Conservation (phyloP, 2,888 invertebrate genomes). For the Arge pagana region DNA sequence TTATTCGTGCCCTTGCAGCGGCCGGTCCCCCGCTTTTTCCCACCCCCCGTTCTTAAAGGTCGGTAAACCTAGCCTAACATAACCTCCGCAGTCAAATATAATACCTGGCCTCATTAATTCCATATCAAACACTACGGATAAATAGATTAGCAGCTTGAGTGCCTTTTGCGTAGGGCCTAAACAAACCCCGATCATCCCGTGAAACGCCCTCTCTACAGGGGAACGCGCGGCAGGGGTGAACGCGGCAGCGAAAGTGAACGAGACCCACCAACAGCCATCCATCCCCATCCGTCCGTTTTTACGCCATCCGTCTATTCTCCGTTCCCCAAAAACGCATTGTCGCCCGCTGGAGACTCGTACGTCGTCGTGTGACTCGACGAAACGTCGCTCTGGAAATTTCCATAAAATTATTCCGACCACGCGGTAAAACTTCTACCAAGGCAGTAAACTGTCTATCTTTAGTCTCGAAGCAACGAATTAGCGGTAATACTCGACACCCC, state of each 20-base stretch:
- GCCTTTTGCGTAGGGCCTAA: constrained; percentile 49
- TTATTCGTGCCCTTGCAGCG: neutral
- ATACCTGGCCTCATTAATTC: constrained; percentile 54
- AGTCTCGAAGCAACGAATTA: too few species aligned
- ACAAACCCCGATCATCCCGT: constrained; percentile 38
- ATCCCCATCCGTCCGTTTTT: constrained; percentile 25
- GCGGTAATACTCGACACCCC: too few species aligned
- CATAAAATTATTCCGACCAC: too few species aligned
- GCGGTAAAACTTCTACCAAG: too few species aligned
- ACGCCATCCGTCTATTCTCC: constrained; percentile 29
- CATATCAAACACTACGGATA: constrained; percentile 57
- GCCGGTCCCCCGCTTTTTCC: neutral
- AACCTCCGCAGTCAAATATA: constrained; percentile 32
- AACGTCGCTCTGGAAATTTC: too few species aligned
- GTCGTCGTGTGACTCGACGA: too few species aligned
- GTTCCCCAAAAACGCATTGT: constrained; percentile 7
- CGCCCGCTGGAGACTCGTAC: too few species aligned
- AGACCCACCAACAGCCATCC: constrained; percentile 17
- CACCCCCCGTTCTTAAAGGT: constrained; percentile 15
- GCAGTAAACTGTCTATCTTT: too few species aligned
- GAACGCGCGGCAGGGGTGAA: constrained; percentile 23
- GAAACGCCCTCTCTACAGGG: constrained; percentile 18
- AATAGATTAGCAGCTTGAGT: constrained; percentile 57
- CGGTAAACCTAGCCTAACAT: constrained; percentile 36
- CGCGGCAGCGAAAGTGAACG: constrained; percentile 25